A percentile compares a stretch with the other conserved stretches of the same genome.
phyloP scores from a whole-genome alignment of 2,888 invertebrate genomes.

The Clanis bilineata region DNA sequence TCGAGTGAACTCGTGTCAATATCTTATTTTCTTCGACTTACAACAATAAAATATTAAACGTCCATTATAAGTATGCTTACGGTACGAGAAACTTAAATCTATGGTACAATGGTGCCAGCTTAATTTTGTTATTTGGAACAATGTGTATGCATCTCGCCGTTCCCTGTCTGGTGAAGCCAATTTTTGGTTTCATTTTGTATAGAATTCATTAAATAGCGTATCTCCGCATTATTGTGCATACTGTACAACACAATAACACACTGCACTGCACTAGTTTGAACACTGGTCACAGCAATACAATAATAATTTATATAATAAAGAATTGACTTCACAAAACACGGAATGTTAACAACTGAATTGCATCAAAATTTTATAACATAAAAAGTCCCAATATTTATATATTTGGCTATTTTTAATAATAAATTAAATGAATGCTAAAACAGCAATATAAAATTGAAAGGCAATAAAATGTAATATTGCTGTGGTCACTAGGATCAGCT shows the following conservation, averaged over 20 bases:
- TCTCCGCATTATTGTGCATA: no score
- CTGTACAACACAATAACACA: no score
- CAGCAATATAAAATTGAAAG: background rate
- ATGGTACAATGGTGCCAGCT: background rate
- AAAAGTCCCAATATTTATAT: background rate
- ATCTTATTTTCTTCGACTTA: slow-evolving; percentile 21
- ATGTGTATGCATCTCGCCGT: background rate
- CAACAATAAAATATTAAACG: slow-evolving; percentile 2
- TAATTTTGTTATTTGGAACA: background rate
- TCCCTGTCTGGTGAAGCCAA: background rate
- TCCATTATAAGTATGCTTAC: slow-evolving; percentile 24
- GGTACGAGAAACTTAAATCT: background rate
- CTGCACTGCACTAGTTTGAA: no score
- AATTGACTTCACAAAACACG: background rate
- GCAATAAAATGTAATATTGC: background rate
- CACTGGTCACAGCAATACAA: background rate
- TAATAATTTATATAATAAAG: background rate
- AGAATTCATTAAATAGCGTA: background rate
- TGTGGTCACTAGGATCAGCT: background rate
- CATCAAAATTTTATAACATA: background rate
- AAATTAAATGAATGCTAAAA: background rate
- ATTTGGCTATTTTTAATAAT: background rate
- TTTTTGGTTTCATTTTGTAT: background rate
- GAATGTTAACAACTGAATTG: background rate
- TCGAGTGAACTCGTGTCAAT: slow-evolving; percentile 65